A percentile compares a stretch with the other conserved stretches of the same genome.
Conservation (phyloP, 1,140 invertebrate genomes). For the Nixonia krombeini region DNA sequence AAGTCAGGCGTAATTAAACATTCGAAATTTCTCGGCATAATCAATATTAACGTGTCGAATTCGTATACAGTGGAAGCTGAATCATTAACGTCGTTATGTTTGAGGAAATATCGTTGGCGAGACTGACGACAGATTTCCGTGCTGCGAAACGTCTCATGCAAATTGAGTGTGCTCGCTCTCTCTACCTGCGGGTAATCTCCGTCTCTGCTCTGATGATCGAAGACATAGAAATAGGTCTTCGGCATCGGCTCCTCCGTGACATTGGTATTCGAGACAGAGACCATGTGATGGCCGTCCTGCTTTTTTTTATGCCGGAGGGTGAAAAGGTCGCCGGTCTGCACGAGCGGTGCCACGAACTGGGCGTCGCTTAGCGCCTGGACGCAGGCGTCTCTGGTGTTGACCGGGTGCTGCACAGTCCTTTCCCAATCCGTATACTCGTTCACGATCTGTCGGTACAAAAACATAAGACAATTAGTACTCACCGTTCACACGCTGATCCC, state of each 20-base stretch:
- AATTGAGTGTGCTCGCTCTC: too few species aligned
- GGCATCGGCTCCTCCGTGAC: constrained; percentile 69
- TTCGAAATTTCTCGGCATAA: too few species aligned
- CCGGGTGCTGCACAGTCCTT: constrained; percentile 89
- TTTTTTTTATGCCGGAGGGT: constrained; percentile 72
- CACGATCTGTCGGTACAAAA: too few species aligned
- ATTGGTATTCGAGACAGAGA: constrained; percentile 59
- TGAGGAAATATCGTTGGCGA: too few species aligned
- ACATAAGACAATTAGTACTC: too few species aligned
- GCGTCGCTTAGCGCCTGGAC: constrained; percentile 94
- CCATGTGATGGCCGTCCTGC: constrained; percentile 55
- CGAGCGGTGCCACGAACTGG: constrained; percentile 88
- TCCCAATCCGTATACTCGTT: constrained; percentile 99
- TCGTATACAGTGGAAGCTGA: too few species aligned
- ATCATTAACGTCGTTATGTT: too few species aligned
- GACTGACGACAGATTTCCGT: too few species aligned
- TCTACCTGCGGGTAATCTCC: constrained; percentile 88
- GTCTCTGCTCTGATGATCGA: constrained; percentile 93
- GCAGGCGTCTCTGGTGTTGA: constrained; percentile 92
- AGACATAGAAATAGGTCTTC: constrained; percentile 92
- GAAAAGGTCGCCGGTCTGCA: constrained; percentile 85
- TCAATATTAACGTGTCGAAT: too few species aligned
- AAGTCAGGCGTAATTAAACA: too few species aligned
- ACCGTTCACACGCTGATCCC: too few species aligned
- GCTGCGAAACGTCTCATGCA: too few species aligned